A percentile compares a stretch with the other conserved stretches of the same genome.
Conservation (phyloP, 2,888 invertebrate genomes). For the Lasioglossum figueresi region DNA sequence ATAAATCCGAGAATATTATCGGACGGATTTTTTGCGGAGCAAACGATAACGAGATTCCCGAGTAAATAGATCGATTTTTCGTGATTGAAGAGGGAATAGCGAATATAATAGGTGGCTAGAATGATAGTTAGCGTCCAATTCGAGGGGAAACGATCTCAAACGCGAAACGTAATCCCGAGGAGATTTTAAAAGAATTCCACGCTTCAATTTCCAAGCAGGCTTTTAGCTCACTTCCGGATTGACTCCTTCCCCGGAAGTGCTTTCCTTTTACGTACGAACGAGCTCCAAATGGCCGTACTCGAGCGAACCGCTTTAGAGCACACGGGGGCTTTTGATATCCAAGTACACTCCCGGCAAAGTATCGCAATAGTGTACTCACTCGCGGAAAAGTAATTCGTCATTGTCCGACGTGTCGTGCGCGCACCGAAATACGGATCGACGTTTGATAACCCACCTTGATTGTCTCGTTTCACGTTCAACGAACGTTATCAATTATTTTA, state of each 20-base stretch:
- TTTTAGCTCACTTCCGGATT: conserved; percentile 59
- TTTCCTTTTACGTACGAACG: conserved; percentile 47
- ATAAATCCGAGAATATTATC: background rate
- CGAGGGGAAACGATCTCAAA: background rate
- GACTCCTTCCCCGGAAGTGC: conserved; percentile 57
- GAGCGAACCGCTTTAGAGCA: conserved; percentile 41
- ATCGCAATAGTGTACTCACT: conserved; percentile 32
- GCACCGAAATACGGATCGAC: background rate
- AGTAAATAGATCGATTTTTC: background rate
- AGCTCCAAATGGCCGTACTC: conserved; percentile 59
- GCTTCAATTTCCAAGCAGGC: conserved; percentile 59
- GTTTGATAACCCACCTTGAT: background rate
- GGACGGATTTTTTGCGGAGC: background rate
- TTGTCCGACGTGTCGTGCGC: conserved; percentile 24
- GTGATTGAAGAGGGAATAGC: too few species aligned
- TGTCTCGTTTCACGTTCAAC: background rate
- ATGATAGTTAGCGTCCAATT: conserved; percentile 12
- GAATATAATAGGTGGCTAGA: background rate
- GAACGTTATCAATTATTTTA: background rate
- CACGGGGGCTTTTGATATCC: conserved; percentile 32
- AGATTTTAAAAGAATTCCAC: conserved; percentile 46
- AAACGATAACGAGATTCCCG: background rate
- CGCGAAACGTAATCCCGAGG: conserved; percentile 27
- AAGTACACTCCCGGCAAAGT: conserved; percentile 24
- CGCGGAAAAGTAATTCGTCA: conserved; percentile 34